A percentile compares a stretch with the other conserved stretches of the same genome.
phyloP scores from a whole-genome alignment of 2,888 invertebrate species.

The Halocaridina rubra region DNA sequence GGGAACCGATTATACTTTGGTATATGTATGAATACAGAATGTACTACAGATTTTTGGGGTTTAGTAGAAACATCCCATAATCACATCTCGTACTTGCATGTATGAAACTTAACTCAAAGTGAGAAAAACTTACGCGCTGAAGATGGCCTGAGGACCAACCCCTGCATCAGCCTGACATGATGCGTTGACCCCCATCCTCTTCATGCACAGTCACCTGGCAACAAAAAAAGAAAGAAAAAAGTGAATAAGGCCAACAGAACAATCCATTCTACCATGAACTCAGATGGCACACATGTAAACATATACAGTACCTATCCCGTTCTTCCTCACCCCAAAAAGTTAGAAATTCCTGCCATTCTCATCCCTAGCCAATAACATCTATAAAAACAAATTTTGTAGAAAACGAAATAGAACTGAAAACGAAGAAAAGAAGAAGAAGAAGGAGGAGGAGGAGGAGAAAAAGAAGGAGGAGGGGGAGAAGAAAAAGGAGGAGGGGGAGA shows the following conservation, averaged over 20 bases:
- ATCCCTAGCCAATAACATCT: no score
- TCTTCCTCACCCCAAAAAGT: no score
- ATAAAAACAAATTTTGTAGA: no score
- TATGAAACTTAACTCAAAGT: background rate
- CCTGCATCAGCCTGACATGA: constrained; percentile 63
- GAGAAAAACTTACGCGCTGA: constrained; percentile 57
- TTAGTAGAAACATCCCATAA: no score
- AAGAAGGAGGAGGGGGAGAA: background rate
- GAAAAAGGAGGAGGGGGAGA: no score
- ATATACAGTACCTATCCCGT: background rate
- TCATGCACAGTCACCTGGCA: constrained; percentile 48
- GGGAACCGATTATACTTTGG: no score
- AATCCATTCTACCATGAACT: background rate
- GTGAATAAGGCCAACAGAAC: background rate
- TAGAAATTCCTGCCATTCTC: no score
- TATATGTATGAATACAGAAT: no score
- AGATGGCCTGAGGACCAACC: constrained; percentile 60
- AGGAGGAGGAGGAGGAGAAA: background rate
- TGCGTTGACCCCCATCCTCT: constrained; percentile 63
- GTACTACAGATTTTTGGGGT: no score
- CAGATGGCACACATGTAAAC: background rate
- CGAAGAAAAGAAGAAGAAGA: no score
- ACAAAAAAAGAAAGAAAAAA: background rate
- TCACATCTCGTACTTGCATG: no score
- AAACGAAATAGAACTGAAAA: no score